These are phyloP conservation scores for Dendrolimus kikuchii DNA, from an alignment of 1,140 invertebrate genomes.

Conservation along the genomic window DNA sequence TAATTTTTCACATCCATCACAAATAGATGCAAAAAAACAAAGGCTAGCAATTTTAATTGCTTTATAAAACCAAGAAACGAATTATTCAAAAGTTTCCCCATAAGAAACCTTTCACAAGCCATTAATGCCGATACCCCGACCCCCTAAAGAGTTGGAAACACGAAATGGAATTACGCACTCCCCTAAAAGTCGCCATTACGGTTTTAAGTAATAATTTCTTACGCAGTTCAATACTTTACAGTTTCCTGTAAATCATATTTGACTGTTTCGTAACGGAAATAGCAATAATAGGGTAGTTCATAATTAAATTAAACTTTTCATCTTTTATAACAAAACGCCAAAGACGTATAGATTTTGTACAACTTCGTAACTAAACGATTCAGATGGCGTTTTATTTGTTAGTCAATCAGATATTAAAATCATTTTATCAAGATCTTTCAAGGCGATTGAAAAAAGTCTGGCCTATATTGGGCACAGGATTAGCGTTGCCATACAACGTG, in stretches of 20 bases:
- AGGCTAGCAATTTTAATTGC: neutral
- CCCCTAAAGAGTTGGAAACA: conserved; percentile 65
- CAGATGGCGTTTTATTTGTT: too few relatives aligned
- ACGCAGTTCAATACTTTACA: conserved; percentile 32
- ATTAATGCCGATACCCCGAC: conserved; percentile 57
- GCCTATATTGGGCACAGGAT: too few relatives aligned
- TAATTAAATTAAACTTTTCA: neutral
- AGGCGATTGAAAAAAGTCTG: too few relatives aligned
- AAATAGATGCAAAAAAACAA: too few relatives aligned
- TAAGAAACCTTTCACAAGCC: conserved; percentile 62
- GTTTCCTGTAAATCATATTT: conserved; percentile 20
- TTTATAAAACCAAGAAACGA: conserved; percentile 23
- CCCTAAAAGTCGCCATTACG: conserved; percentile 59
- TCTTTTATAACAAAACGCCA: too few relatives aligned
- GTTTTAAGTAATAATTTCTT: conserved; percentile 59
- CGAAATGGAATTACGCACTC: conserved; percentile 64
- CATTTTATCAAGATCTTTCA: too few relatives aligned
- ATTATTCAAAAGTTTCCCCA: conserved; percentile 35
- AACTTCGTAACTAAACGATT: too few relatives aligned
- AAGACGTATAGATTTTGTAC: too few relatives aligned
- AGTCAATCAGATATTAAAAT: too few relatives aligned
- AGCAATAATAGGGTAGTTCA: conserved; percentile 1
- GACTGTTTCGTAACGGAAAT: neutral
- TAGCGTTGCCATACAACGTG: too few relatives aligned
- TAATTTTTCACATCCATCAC: neutral